These are phyloP conservation scores for Altica lythri DNA, from an alignment of 2,888 invertebrate species.

Conservation along the genomic window DNA sequence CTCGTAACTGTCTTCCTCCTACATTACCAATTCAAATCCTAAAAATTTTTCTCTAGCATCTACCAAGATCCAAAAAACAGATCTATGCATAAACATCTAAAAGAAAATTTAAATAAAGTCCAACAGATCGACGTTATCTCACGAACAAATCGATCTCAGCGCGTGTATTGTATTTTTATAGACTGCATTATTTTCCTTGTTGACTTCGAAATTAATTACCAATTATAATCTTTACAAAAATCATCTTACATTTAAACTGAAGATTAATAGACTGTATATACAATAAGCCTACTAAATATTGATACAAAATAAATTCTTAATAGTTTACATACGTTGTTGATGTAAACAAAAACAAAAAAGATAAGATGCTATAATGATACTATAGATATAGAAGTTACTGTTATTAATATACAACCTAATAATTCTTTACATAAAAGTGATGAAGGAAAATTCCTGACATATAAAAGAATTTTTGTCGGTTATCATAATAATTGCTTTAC, in stretches of 20 bases:
- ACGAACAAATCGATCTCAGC: conserved; percentile 23
- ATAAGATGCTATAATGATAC: too few species aligned
- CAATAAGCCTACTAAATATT: conserved; percentile 15
- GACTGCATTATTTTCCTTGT: conserved; percentile 26
- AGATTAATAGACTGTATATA: conserved; percentile 26
- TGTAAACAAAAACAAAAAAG: too few species aligned
- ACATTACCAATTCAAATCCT: conserved; percentile 34
- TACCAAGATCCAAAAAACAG: conserved; percentile 19
- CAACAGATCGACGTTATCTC: conserved; percentile 26
- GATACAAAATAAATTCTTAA: too few species aligned
- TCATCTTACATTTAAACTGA: too few species aligned
- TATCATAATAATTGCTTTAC: too few species aligned
- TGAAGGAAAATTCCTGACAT: too few species aligned
- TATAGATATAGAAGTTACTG: too few species aligned
- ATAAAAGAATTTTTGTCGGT: too few species aligned
- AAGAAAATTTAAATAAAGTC: conserved; percentile 30
- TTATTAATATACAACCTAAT: too few species aligned
- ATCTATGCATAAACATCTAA: conserved; percentile 27
- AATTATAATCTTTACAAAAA: conserved; percentile 26
- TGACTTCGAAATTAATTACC: conserved; percentile 31
- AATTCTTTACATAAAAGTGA: too few species aligned
- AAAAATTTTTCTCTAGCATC: conserved; percentile 24
- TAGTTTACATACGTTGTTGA: too few species aligned
- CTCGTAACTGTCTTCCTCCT: too few species aligned
- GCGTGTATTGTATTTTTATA: conserved; percentile 32